Evolutionary conservation across 1,140 invertebrate species (phyloP).

Genomic region (Pygmarrhopalites habei): DNA sequence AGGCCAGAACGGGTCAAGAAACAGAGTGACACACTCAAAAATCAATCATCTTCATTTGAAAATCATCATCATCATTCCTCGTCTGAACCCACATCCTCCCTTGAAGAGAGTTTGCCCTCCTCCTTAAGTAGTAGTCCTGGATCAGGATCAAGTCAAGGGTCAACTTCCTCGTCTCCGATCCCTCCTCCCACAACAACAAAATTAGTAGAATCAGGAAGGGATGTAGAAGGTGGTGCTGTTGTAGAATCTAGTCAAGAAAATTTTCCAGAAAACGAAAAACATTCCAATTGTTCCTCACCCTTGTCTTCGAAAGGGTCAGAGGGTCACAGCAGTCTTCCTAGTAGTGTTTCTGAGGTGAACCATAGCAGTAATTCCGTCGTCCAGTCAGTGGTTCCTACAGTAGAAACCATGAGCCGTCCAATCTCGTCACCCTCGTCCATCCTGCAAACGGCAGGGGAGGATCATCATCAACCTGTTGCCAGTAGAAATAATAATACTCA

Average conservation of each 20-base stretch:
- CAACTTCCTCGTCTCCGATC: not conserved
- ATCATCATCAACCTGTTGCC: not conserved
- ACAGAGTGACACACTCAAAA: not conserved
- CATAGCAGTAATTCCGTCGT: no score
- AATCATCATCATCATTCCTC: not conserved
- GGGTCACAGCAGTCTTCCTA: no score
- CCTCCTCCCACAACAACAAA: not conserved
- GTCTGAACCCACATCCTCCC: not conserved
- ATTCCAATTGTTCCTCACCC: not conserved
- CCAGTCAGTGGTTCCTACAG: no score
- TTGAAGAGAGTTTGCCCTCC: slow-evolving; percentile 9
- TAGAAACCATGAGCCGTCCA: no score
- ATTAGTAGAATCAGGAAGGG: no score
- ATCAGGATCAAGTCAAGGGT: not conserved
- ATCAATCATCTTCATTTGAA: not conserved
- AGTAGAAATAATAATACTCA: slow-evolving; percentile 25
- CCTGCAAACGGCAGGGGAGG: not conserved
- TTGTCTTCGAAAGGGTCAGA: not conserved
- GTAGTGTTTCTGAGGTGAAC: no score
- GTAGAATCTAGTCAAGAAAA: slow-evolving; percentile 1
- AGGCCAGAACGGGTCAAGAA: not conserved
- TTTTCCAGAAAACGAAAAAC: no score
- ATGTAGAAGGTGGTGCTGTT: not conserved
- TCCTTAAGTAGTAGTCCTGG: slow-evolving; percentile 25
- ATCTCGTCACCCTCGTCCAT: not conserved